Evolutionary conservation across 2,113 vertebrate species (phyloP), one percentile per base, ranked within the genome.

Genomic region (Chionis minor): DNA sequence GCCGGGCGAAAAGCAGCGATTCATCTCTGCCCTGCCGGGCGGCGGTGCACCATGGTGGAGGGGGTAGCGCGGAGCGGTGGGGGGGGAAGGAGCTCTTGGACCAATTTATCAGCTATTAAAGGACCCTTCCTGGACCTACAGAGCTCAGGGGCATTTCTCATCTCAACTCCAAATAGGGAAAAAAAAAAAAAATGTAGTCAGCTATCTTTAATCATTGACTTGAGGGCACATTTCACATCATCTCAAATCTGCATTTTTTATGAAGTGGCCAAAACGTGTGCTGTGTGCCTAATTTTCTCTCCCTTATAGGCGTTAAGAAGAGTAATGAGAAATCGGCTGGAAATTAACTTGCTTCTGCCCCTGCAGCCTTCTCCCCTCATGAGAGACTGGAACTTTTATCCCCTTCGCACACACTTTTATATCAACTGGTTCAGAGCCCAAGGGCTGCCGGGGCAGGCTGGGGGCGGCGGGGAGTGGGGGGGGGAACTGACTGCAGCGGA

Each of bases 161-260:
- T 95, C 87, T 95, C 91, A 91, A 92, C 92, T 88, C 87, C 77
- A 88, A 92, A 97, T 86, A 97, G 97, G 47, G 33, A 59, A 69
- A 8, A 20, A 97, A 96, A 90, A 96, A 67, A 80, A 93, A 93
- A 88, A 32, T 19, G 94, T 87, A 96, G 96, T 96, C 97, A 95
- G 96, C 98, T 98, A 98, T 98, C 98, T 98, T 98, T 98, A 98
- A 98, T 98, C 98, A 97, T 96, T 95, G 97, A 98, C 98, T 98
- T 96, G 97, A 91, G 99, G 98, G 98, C 98, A 99, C 97, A 98
- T 98, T 98, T 98, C 98, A 98, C 98, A 98, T 98, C 98, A 98
- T 98, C 97, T 85, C 91, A 98, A 98, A 99, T 98, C 98, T 99
- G 98, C 98, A 99, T 99, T 98, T 98, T 98, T 98, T 98, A 98